phyloP scores from a whole-genome alignment of 2,888 invertebrate genomes.

The Deilephila porcellus region DNA sequence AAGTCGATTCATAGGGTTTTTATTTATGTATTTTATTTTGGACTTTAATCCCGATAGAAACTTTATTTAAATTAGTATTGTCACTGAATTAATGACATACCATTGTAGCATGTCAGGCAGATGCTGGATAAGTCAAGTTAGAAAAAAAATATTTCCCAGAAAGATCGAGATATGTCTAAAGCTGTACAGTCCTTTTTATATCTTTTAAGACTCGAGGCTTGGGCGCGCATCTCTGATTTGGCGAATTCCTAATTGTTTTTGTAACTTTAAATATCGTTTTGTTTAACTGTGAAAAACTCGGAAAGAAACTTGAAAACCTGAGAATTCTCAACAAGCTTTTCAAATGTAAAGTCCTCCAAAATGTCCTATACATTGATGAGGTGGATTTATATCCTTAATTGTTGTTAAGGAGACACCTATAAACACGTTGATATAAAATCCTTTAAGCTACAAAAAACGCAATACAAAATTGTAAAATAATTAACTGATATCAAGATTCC shows the following conservation, averaged over 20 bases:
- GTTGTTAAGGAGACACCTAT: neutral
- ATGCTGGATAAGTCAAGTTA: neutral
- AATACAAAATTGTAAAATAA: slow-evolving; percentile 30
- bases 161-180: neutral
- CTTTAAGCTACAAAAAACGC: neutral
- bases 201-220: no score
- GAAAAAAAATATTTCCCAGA: neutral
- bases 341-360: no score
- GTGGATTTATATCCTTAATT: no score
- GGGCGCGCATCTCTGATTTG: no score
- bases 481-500: slow-evolving; percentile 33
- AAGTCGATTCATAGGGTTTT: neutral
- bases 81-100: neutral
- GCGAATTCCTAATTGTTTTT: no score
- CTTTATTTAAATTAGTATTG: neutral
- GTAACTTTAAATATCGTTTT: no score
- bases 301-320: no score
- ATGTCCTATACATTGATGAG: no score
- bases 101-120: neutral
- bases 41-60: no score
- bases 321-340: no score
- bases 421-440: neutral
- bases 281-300: no score
- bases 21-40: no score
- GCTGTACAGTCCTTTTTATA: neutral